A percentile compares a stretch with the other conserved stretches of the same genome.
Conservation (phyloP, 2,113 vertebrate genomes). For the Ameiurus melas region DNA sequence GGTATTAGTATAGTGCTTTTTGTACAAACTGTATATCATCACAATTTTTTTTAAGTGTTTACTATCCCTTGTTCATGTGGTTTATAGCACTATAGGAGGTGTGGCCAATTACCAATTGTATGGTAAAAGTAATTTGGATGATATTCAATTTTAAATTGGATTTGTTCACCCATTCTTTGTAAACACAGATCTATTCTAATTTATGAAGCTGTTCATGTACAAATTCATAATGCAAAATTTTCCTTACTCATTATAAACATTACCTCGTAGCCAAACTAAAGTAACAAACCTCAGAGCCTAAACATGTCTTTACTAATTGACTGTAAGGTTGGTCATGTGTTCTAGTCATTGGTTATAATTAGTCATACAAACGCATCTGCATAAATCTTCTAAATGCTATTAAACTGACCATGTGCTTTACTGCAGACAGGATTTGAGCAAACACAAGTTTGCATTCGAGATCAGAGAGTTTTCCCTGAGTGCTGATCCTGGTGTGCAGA, state of each 20-base stretch:
- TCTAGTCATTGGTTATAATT: neutral
- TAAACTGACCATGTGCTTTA: constrained; percentile 88
- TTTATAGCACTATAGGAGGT: neutral
- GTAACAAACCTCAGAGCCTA: neutral
- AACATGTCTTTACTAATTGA: neutral
- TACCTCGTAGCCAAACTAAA: neutral
- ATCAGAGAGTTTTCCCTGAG: constrained; percentile 82
- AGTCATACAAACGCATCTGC: neutral
- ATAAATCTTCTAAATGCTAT: neutral
- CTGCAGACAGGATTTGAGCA: constrained; percentile 89
- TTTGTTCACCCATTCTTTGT: neutral
- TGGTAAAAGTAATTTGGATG: neutral
- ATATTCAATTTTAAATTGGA: neutral
- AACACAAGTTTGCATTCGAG: constrained; percentile 84
- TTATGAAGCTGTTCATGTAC: neutral
- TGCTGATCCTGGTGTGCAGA: constrained; percentile 84
- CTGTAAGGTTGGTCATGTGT: neutral
- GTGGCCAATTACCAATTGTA: neutral
- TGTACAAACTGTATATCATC: neutral
- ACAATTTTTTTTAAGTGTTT: neutral
- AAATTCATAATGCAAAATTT: neutral
- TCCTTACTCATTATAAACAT: neutral
- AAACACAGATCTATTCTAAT: neutral
- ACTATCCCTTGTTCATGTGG: neutral
- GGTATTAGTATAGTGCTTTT: neutral